phyloP scores from a whole-genome alignment of 2,888 invertebrate species.

The Tetragnatha montana region DNA sequence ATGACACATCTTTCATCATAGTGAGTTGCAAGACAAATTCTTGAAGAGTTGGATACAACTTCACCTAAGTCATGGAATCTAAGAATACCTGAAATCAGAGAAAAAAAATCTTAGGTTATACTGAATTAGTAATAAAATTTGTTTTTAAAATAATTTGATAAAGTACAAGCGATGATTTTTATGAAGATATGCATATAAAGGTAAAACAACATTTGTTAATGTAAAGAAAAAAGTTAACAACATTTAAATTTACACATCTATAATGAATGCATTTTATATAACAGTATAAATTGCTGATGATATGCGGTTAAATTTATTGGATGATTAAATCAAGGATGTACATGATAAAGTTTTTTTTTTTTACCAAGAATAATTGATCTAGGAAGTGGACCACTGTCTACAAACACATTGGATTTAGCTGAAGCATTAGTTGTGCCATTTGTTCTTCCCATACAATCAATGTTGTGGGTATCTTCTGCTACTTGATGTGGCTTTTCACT shows the following conservation, averaged over 20 bases:
- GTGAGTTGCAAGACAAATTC: constrained; percentile 76
- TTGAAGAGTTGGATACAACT: constrained; percentile 73
- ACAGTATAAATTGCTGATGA: too few species aligned
- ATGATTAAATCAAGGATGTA: too few species aligned
- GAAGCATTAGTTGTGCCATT: constrained; percentile 49
- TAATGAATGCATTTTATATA: too few species aligned
- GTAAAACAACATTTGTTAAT: too few species aligned
- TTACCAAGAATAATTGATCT: constrained; percentile 61
- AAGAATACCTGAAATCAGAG: constrained; percentile 71
- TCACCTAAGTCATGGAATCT: constrained; percentile 73
- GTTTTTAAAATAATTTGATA: too few species aligned
- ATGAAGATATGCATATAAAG: too few species aligned
- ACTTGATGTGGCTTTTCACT: constrained; percentile 62
- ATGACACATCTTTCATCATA: constrained; percentile 75
- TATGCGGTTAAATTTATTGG: too few species aligned
- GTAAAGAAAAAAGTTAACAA: too few species aligned
- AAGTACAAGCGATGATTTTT: too few species aligned
- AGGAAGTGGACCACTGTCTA: constrained; percentile 66
- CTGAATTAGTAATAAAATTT: too few species aligned
- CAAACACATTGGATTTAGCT: constrained; percentile 47
- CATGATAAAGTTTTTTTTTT: background rate
- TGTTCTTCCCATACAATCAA: constrained; percentile 34
- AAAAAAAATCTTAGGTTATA: constrained; percentile 3
- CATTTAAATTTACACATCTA: too few species aligned
- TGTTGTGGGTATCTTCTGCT: constrained; percentile 59